A percentile compares a stretch with the other conserved stretches of the same genome.
These are phyloP conservation scores for Hipposideros armiger DNA, from an alignment of 2,113 vertebrate species.

Conservation along the genomic window DNA sequence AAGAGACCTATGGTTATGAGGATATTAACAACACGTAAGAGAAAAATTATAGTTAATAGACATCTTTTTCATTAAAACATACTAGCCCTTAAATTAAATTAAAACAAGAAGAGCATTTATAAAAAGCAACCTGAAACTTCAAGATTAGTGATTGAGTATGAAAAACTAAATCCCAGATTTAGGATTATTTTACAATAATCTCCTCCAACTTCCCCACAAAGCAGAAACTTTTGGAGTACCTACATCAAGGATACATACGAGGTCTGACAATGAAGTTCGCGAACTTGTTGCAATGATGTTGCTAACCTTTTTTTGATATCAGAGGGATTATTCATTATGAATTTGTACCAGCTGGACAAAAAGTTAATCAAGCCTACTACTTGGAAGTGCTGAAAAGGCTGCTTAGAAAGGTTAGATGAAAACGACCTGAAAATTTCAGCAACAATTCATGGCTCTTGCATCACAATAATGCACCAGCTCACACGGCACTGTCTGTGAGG, in stretches of 20 bases:
- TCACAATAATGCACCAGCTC: too few relatives aligned
- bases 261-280: too few relatives aligned
- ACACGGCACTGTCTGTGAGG: too few relatives aligned
- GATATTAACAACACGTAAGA: not conserved
- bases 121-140: conserved; percentile 13
- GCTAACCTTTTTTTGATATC: too few relatives aligned
- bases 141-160: not conserved
- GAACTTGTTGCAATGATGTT: too few relatives aligned
- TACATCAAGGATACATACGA: not conserved
- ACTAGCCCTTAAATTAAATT: conserved; percentile 38
- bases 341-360: too few relatives aligned
- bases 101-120: not conserved
- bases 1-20: not conserved
- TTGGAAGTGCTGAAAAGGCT: too few relatives aligned
- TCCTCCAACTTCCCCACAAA: not conserved
- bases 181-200: not conserved
- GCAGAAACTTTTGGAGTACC: not conserved
- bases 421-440: too few relatives aligned
- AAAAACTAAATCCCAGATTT: not conserved
- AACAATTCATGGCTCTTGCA: too few relatives aligned
- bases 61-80: conserved; percentile 25
- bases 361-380: too few relatives aligned
- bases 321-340: too few relatives aligned
- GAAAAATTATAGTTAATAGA: not conserved
- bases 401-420: too few relatives aligned